Evolutionary conservation across 2,888 invertebrate species (phyloP).

Genomic region (Dione vanillae): DNA sequence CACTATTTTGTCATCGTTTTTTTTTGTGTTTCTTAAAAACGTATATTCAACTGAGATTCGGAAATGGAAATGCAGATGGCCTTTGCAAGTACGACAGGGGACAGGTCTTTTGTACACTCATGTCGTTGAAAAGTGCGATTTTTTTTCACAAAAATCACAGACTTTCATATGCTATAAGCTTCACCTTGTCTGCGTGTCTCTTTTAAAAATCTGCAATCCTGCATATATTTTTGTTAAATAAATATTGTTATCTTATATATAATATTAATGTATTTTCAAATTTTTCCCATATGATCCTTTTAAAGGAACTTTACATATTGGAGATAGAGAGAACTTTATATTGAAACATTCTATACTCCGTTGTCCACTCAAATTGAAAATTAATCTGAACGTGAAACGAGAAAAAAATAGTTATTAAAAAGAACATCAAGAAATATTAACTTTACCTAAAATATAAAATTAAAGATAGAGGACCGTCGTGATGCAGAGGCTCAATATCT

Average conservation of each 20-base stretch:
- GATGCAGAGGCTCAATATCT: no score
- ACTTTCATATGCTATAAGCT: background rate
- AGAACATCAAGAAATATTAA: no score
- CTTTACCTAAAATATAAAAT: no score
- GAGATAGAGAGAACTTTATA: no score
- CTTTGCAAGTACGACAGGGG: slow-evolving; percentile 26
- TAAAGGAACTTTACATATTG: no score
- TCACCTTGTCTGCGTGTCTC: slow-evolving; percentile 8
- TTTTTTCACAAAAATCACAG: slow-evolving; percentile 3
- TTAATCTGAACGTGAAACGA: no score
- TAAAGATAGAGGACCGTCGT: no score
- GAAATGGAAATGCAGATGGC: slow-evolving; percentile 30
- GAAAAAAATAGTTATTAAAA: no score
- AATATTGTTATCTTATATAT: background rate
- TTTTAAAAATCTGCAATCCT: background rate
- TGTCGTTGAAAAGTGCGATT: slow-evolving; percentile 12
- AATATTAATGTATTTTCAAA: no score
- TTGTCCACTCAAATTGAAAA: no score
- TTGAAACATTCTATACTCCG: no score
- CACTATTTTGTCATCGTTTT: background rate
- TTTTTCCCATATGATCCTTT: no score
- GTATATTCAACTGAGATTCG: slow-evolving; percentile 22
- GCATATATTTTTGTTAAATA: background rate
- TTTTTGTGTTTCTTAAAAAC: slow-evolving; percentile 13
- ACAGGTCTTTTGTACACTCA: slow-evolving; percentile 27